Evolutionary conservation across 1,140 invertebrate genomes (phyloP).

Genomic region (Galleria mellonella): DNA sequence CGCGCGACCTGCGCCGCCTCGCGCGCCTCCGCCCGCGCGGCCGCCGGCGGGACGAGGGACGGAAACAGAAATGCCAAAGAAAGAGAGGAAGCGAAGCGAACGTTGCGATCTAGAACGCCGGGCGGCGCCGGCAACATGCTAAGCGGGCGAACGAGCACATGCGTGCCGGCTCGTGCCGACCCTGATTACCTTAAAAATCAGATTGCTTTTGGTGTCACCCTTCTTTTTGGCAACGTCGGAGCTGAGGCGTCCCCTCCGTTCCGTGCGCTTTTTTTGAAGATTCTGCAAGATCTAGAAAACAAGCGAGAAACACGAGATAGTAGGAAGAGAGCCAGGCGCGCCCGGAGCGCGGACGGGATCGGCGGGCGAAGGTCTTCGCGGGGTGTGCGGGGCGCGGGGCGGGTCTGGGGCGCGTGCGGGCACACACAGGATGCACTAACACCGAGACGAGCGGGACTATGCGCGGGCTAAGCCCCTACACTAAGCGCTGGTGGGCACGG

Average conservation of each 20-base stretch:
- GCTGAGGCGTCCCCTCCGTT: conserved; percentile 93
- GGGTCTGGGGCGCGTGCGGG: conserved; percentile 40
- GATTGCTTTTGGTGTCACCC: conserved; percentile 95
- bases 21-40: conserved; percentile 44
- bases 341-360: conserved; percentile 47
- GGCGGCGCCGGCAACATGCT: conserved; percentile 60
- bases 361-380: conserved; percentile 39
- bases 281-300: conserved; percentile 97
- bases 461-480: conserved; percentile 55
- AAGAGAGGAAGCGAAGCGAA: conserved; percentile 66
- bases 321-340: conserved; percentile 76
- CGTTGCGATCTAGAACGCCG: conserved; percentile 63
- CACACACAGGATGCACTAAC: conserved; percentile 64
- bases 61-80: conserved; percentile 61
- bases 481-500: conserved; percentile 44
- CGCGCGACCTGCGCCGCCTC: conserved; percentile 41
- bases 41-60: conserved; percentile 52
- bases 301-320: conserved; percentile 85
- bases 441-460: conserved; percentile 47
- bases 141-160: conserved; percentile 71
- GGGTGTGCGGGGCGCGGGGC: conserved; percentile 54
- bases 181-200: conserved; percentile 96
- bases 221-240: conserved; percentile 92
- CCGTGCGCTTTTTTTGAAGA: conserved; percentile 96
- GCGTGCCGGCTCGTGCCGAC: conserved; percentile 71